Conservation (phyloP, 2,888 invertebrate species). For the Girardia tigrina region DNA sequence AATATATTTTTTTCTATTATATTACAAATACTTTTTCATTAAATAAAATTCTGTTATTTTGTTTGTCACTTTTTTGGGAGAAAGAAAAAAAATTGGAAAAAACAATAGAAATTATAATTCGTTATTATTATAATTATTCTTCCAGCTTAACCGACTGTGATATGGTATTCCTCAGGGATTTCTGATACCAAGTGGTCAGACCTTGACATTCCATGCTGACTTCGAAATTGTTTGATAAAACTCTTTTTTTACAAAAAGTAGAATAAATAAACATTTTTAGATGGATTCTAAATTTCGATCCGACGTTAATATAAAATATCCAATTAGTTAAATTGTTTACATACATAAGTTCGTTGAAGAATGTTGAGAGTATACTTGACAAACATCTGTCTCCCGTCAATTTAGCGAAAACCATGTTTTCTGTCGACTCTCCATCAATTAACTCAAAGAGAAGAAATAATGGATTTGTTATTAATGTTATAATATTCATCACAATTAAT, state of each 20-base stretch:
- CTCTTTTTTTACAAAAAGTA: neutral
- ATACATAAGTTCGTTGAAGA: slow-evolving; percentile 25
- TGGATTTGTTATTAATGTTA: slow-evolving; percentile 16
- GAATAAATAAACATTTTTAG: neutral
- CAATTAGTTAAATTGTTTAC: slow-evolving; percentile 8
- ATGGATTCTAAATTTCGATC: slow-evolving; percentile 14
- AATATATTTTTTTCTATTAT: no score
- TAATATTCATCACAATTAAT: neutral
- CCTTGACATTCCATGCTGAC: neutral
- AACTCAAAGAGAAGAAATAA: slow-evolving; percentile 26
- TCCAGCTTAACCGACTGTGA: neutral
- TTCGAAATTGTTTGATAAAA: neutral
- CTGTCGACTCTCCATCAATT: neutral
- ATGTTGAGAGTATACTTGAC: neutral
- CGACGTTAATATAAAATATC: slow-evolving; percentile 18
- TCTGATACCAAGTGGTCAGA: neutral
- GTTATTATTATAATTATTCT: neutral
- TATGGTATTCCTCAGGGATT: neutral
- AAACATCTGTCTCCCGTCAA: neutral
- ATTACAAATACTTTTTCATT: no score
- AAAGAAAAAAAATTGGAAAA: no score
- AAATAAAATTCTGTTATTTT: no score
- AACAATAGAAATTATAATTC: no score
- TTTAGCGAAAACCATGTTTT: neutral
- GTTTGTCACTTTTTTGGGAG: no score